Percentiles rank a stretch among this genome's conserved stretches.
phyloP scores from a whole-genome alignment of 2,113 vertebrate species.

The Prinia subflava region DNA sequence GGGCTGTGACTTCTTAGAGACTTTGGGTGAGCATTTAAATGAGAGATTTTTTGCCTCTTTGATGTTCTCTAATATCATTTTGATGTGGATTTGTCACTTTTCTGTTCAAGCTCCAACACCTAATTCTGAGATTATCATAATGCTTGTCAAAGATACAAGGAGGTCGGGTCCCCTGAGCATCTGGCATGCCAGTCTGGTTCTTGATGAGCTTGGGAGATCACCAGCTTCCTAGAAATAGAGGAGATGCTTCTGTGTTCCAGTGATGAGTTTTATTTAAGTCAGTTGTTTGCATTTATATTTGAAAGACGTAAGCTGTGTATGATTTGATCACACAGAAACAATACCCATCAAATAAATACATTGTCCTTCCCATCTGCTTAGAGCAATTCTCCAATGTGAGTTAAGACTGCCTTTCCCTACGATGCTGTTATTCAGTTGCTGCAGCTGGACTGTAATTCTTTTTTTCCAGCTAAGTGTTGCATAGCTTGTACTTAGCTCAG shows the following conservation, averaged over 20 bases:
- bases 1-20: background rate
- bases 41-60: background rate
- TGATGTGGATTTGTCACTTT: background rate
- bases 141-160: background rate
- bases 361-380: background rate
- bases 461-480: background rate
- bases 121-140: conserved; percentile 8
- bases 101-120: background rate
- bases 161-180: background rate
- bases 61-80: background rate
- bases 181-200: background rate
- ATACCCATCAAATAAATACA: background rate
- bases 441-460: conserved; percentile 25
- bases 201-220: background rate
- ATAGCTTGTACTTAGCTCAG: background rate
- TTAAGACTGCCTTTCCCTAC: background rate
- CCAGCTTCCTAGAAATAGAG: background rate
- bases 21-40: background rate
- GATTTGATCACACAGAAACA: background rate
- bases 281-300: background rate
- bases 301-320: background rate
- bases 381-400: background rate
- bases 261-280: background rate
- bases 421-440: background rate
- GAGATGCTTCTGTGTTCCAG: background rate